phyloP scores from a whole-genome alignment of 35 echinoderm and acorn worm genomes.

The Holothuria glaberrima region DNA sequence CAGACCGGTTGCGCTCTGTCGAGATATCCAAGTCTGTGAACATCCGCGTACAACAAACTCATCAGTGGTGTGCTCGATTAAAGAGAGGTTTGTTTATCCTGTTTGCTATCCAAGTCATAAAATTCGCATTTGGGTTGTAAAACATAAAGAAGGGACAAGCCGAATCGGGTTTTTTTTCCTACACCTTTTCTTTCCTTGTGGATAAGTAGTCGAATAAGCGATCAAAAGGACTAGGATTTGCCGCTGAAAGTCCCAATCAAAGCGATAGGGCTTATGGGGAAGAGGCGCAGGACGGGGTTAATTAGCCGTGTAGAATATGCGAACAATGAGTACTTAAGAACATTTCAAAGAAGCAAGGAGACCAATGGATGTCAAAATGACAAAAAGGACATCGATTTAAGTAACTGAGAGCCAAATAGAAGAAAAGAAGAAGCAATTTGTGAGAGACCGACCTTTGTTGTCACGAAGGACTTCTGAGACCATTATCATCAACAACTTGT shows the following conservation, averaged over 20 bases:
- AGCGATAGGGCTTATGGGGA: slow-evolving; percentile 22
- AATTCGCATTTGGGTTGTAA: slow-evolving; percentile 20
- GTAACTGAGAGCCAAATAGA: slow-evolving; percentile 9
- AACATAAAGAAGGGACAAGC: too few species aligned
- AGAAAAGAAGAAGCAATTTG: background rate
- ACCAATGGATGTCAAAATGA: background rate
- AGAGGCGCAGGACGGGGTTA: background rate
- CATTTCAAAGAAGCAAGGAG: background rate
- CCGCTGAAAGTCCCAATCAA: slow-evolving; percentile 38
- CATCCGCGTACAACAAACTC: too few species aligned
- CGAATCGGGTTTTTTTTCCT: background rate
- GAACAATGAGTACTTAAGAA: background rate
- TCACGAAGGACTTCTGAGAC: too few species aligned
- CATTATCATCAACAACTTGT: too few species aligned
- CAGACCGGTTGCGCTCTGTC: too few species aligned
- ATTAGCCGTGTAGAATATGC: slow-evolving; percentile 29
- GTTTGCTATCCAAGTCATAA: slow-evolving; percentile 28
- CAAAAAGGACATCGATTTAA: slow-evolving; percentile 24
- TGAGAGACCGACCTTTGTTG: too few species aligned
- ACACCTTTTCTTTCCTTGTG: background rate
- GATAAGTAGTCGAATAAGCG: background rate
- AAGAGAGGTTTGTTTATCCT: slow-evolving; percentile 10
- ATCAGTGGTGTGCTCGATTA: too few species aligned
- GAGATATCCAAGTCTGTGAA: too few species aligned
- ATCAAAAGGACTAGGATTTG: slow-evolving; percentile 3